Conservation (phyloP, 2,888 invertebrate species). For the Athalia rosae region DNA sequence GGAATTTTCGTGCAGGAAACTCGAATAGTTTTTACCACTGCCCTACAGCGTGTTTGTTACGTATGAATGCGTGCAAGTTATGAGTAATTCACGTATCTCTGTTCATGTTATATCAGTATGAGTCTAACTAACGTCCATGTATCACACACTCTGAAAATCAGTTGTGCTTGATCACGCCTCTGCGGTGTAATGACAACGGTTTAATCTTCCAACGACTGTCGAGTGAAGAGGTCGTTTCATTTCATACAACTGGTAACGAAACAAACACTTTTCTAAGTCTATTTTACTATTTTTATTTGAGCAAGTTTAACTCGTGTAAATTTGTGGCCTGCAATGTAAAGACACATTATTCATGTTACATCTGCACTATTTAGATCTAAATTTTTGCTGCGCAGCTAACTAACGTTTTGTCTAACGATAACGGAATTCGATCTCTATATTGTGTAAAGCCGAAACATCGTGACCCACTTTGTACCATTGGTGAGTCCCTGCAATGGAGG, state of each 20-base stretch:
- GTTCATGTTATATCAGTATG: too few species aligned
- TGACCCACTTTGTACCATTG: constrained; percentile 18
- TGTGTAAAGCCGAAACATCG: constrained; percentile 23
- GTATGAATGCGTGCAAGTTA: too few species aligned
- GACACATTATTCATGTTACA: too few species aligned
- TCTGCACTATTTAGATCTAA: background rate
- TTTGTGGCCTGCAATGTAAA: too few species aligned
- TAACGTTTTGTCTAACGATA: background rate
- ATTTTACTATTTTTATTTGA: background rate
- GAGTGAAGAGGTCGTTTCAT: constrained; percentile 5
- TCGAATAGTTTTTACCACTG: too few species aligned
- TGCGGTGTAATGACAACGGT: background rate
- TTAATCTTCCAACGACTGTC: constrained; percentile 5
- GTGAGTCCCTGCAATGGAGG: background rate
- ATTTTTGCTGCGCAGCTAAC: background rate
- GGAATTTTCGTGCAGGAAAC: too few species aligned
- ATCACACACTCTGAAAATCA: too few species aligned
- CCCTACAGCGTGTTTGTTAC: too few species aligned
- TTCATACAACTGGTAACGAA: background rate
- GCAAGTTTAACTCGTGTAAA: background rate
- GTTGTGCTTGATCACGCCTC: too few species aligned
- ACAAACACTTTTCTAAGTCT: background rate
- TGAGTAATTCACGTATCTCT: too few species aligned
- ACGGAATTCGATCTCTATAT: background rate
- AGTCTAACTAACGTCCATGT: too few species aligned